Conservation (phyloP, 2,888 invertebrate species). For the Sminthurides aquaticus region DNA sequence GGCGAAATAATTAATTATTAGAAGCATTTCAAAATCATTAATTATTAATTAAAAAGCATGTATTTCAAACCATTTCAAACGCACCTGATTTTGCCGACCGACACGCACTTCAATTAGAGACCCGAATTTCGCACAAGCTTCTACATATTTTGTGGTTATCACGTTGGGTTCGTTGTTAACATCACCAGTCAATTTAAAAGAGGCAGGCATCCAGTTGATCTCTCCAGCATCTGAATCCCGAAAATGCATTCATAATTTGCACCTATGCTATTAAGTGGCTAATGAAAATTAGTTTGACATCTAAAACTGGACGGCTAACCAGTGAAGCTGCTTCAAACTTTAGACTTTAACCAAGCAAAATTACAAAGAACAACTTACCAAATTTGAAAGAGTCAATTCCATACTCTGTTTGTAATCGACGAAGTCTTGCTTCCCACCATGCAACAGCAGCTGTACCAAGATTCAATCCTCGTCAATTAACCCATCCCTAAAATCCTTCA, state of each 20-base stretch:
- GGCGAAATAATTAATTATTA: too few species aligned
- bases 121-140: conserved; percentile 47
- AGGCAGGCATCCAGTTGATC: conserved; percentile 59
- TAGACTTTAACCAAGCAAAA: too few species aligned
- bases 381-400: conserved; percentile 71
- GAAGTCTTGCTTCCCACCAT: conserved; percentile 47
- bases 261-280: conserved; percentile 45
- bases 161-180: neutral
- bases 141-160: conserved; percentile 15
- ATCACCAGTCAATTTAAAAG: conserved; percentile 24
- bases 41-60: too few species aligned
- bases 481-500: too few species aligned
- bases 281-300: neutral
- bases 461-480: too few species aligned
- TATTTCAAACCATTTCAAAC: too few species aligned
- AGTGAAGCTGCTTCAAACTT: too few species aligned
- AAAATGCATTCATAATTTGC: conserved; percentile 43
- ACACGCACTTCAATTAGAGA: conserved; percentile 61
- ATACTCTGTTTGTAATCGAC: conserved; percentile 53
- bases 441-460: conserved; percentile 43
- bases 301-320: neutral
- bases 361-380: too few species aligned
- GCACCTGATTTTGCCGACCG: conserved; percentile 61
- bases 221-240: conserved; percentile 61
- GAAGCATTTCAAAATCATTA: too few species aligned